Evolutionary conservation across 2,797 vertebrate genomes (phyloP).

Genomic region (Lepidocolaptes lacrymiger): DNA sequence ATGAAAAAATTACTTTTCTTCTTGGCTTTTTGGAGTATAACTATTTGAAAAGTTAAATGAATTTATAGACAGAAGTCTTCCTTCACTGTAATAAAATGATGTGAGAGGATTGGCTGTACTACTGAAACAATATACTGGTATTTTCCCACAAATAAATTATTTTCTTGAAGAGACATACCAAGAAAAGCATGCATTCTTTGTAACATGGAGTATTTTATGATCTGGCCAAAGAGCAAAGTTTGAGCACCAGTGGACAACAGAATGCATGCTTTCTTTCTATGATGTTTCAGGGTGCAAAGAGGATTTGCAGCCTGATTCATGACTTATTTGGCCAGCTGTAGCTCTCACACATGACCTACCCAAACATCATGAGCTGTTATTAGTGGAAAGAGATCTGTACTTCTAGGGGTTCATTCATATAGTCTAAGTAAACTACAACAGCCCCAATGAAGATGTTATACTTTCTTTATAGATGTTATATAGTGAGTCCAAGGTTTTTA

Average conservation of each 20-base stretch:
- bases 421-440: neutral
- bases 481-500: neutral
- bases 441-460: neutral
- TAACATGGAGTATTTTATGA: neutral
- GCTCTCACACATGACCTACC: neutral
- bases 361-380: neutral
- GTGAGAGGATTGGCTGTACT: neutral
- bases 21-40: neutral
- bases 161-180: neutral
- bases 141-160: neutral
- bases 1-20: neutral
- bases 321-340: neutral
- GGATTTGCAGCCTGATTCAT: neutral
- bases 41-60: neutral
- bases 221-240: neutral
- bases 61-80: neutral
- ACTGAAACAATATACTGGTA: neutral
- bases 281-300: neutral
- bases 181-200: neutral
- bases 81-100: neutral
- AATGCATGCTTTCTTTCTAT: neutral
- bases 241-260: neutral
- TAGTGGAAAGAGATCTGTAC: neutral
- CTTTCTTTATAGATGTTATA: no score
- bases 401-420: neutral